These are phyloP conservation scores for Cebidichthys violaceus DNA, from an alignment of 2,113 vertebrate species.

Conservation along the genomic window DNA sequence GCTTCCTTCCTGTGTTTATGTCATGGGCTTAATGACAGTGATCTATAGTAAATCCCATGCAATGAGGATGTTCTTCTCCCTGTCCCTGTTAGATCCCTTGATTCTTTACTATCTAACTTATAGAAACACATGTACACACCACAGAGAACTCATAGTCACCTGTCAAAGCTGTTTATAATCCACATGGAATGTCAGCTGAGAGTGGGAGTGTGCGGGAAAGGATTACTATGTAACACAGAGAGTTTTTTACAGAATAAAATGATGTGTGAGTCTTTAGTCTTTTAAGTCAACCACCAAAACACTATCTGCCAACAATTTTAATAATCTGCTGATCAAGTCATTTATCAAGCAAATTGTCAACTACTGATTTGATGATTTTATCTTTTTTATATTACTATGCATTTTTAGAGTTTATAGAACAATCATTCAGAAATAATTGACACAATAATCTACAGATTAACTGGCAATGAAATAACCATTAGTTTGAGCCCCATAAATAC, in stretches of 20 bases:
- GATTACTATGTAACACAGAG: conserved; percentile 2
- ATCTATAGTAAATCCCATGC: conserved; percentile 29
- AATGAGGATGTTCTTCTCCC: conserved; percentile 11
- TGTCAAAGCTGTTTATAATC: conserved; percentile 42
- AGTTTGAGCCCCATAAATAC: background rate
- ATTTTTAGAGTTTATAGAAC: background rate
- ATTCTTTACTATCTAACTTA: conserved; percentile 12
- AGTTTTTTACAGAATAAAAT: background rate
- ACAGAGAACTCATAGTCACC: conserved; percentile 26
- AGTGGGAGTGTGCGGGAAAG: background rate
- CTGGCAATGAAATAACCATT: background rate
- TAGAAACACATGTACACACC: background rate
- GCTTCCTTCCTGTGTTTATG: conserved; percentile 78
- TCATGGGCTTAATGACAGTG: conserved; percentile 32
- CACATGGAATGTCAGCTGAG: conserved; percentile 50
- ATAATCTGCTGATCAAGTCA: background rate
- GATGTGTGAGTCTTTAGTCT: background rate
- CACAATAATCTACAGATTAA: background rate
- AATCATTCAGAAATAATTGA: background rate
- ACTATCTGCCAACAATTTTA: conserved; percentile 1
- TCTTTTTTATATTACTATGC: background rate
- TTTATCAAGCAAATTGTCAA: background rate
- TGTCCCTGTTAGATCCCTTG: background rate
- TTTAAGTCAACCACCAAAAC: background rate
- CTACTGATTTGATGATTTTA: background rate